Percentiles rank a stretch among this genome's conserved stretches.
These are phyloP conservation scores for Lottia scabra DNA, from an alignment of 2,888 invertebrate genomes.

Conservation along the genomic window DNA sequence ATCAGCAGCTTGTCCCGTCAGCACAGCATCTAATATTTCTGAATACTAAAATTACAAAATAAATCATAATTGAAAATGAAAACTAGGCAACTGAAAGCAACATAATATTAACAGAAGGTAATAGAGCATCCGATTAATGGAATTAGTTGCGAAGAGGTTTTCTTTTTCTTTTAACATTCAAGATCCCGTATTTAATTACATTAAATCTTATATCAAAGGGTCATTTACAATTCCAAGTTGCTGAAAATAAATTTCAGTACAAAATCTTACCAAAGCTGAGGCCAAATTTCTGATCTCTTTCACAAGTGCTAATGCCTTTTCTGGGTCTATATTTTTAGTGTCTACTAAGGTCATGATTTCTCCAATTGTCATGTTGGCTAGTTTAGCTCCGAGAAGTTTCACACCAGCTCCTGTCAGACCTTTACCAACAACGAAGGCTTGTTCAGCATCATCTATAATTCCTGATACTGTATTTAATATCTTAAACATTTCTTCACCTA, in stretches of 20 bases:
- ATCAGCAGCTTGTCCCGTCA: conserved; percentile 25
- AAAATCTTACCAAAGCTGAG: conserved; percentile 42
- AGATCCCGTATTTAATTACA: no score
- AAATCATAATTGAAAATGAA: background rate
- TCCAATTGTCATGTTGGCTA: conserved; percentile 51
- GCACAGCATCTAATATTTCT: conserved; percentile 38
- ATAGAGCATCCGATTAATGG: background rate
- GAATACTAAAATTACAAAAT: conserved; percentile 40
- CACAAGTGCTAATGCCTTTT: conserved; percentile 35
- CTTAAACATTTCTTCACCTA: conserved; percentile 31
- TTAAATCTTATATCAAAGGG: no score
- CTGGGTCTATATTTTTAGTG: conserved; percentile 43
- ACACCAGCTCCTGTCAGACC: conserved; percentile 44
- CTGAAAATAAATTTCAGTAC: background rate
- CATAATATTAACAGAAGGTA: background rate
- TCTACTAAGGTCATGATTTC: conserved; percentile 42
- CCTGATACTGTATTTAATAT: conserved; percentile 33
- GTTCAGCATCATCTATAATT: conserved; percentile 33
- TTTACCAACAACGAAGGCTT: conserved; percentile 43
- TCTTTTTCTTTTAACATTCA: background rate
- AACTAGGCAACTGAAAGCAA: no score
- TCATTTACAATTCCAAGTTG: no score
- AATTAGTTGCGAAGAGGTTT: background rate
- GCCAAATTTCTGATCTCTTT: conserved; percentile 42
- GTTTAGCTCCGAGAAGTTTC: conserved; percentile 38